Conservation (phyloP, 2,113 vertebrate species). For the Gopherus evgoodei region DNA sequence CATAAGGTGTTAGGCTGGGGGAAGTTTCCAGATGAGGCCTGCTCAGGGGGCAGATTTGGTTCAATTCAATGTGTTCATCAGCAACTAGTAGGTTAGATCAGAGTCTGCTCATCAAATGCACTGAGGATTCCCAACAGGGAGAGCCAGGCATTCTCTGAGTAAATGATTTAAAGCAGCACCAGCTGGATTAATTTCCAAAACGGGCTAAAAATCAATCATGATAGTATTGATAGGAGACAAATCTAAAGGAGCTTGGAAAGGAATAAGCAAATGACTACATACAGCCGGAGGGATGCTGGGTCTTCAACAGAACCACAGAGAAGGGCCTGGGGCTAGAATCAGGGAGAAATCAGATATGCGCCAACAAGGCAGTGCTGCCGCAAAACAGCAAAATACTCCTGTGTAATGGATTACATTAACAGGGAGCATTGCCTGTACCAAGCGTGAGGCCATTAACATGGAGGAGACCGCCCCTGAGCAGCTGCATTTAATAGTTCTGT, state of each 20-base stretch:
- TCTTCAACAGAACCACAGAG: neutral
- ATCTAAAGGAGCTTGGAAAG: neutral
- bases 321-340: fast-evolving
- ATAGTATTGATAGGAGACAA: neutral
- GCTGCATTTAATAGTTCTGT: too few relatives aligned
- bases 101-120: fast-evolving
- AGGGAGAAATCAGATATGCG: neutral
- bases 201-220: conserved; percentile 24
- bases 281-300: neutral
- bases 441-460: neutral
- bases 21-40: neutral
- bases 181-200: conserved; percentile 38
- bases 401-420: neutral
- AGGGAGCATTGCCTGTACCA: too few relatives aligned
- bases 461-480: neutral
- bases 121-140: neutral
- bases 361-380: neutral
- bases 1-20: neutral
- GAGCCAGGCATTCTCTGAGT: neutral
- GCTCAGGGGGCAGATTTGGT: neutral
- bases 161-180: neutral
- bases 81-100: neutral
- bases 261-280: neutral
- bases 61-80: conserved; percentile 12
- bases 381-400: fast-evolving